Percentiles rank a stretch among this genome's conserved stretches.
Evolutionary conservation across 2,113 vertebrate genomes (phyloP).

Genomic region (human): DNA sequence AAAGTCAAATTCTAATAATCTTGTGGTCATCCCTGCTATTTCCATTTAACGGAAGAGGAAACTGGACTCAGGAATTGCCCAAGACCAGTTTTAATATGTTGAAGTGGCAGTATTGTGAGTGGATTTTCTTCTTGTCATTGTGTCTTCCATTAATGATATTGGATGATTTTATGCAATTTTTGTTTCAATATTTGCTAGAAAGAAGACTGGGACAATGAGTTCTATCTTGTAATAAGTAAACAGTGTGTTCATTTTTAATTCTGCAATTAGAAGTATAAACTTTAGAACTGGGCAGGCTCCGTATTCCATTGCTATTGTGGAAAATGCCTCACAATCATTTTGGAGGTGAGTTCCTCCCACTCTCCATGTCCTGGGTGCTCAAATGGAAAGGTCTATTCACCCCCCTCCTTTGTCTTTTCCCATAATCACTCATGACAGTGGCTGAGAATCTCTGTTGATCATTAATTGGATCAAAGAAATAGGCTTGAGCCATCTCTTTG

Average conservation of each 20-base stretch:
- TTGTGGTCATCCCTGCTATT: neutral
- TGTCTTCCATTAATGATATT: neutral
- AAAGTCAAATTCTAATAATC: neutral
- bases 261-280: slow-evolving; percentile 16
- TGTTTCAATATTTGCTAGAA: slow-evolving; percentile 29
- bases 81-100: neutral
- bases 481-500: neutral
- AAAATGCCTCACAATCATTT: neutral
- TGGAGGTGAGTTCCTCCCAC: neutral
- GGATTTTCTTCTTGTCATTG: neutral
- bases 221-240: neutral
- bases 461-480: slow-evolving; percentile 7
- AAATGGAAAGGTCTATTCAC: neutral
- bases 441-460: neutral
- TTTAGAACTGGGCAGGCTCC: neutral
- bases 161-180: slow-evolving; percentile 10
- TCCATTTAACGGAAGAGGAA: slow-evolving; percentile 21
- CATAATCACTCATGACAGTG: neutral
- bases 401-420: neutral
- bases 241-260: neutral
- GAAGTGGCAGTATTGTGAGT: neutral
- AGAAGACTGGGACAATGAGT: slow-evolving; percentile 21
- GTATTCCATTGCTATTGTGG: neutral
- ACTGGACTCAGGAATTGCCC: neutral
- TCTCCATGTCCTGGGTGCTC: neutral